These are phyloP conservation scores for Dipodomys spectabilis DNA, from an alignment of 2,113 vertebrate genomes.

Conservation along the genomic window DNA sequence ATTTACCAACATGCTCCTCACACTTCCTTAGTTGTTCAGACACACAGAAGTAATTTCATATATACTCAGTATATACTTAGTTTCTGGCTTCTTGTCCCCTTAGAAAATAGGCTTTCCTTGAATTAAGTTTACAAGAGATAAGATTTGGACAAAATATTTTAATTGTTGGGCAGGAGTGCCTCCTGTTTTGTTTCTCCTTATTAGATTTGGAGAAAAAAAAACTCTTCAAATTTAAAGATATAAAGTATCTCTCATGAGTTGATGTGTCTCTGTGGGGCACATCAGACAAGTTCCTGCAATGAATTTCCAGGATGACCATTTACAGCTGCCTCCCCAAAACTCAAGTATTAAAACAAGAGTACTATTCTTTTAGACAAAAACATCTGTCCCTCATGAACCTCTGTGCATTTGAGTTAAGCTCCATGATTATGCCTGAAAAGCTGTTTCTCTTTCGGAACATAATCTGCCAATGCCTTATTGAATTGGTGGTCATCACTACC, in stretches of 20 bases:
- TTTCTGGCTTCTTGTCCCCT: conserved; percentile 18
- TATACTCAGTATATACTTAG: neutral
- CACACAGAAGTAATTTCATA: conserved; percentile 14
- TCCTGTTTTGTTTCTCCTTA: conserved; percentile 14
- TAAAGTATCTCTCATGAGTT: conserved; percentile 19
- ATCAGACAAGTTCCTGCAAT: neutral
- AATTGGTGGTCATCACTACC: neutral
- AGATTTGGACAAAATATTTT: neutral
- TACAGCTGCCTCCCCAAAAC: neutral
- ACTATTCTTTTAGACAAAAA: neutral
- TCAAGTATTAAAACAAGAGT: conserved; percentile 40
- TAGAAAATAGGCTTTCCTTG: conserved; percentile 28
- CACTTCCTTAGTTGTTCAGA: conserved; percentile 52
- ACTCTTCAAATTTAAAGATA: conserved; percentile 34
- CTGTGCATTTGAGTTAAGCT: conserved; percentile 9
- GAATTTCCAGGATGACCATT: conserved; percentile 45
- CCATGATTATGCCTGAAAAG: neutral
- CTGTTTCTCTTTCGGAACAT: neutral
- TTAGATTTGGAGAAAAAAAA: conserved; percentile 14
- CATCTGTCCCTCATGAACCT: conserved; percentile 41
- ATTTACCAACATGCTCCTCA: neutral
- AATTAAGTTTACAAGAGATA: neutral
- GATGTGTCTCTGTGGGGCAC: neutral
- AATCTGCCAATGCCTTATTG: neutral
- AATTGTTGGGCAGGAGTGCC: neutral